Evolutionary conservation across 2,797 vertebrate genomes (phyloP), one percentile per base, ranked within the genome.

Genomic region (Harpagifer antarcticus): DNA sequence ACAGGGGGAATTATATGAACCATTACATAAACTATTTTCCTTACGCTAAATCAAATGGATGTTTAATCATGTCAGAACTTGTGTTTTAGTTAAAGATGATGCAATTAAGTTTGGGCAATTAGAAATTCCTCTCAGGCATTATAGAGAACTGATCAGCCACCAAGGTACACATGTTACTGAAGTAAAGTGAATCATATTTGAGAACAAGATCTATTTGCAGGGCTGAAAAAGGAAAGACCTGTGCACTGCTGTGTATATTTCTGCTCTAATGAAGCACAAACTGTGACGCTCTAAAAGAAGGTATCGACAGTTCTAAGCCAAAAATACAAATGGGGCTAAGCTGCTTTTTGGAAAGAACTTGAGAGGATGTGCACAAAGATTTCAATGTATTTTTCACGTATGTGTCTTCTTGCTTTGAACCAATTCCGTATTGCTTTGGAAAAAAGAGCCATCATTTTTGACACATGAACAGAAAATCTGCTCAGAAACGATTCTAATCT

Each of bases 21-120:
- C 76, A 78, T 75, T 81, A 82, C 45, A 74, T 72, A 86, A 83
- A 85, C 63, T 68, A 56, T 74, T 83, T 78, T 81, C 61, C 71
- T 79, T 74, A 70, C 73, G 66, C 64, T 71, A 78, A 91, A 90
- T 84, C 79, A 87, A 83, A 83, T 65, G 64, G 67, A 76, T 75
- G 79, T 86, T 90, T 82, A 78, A 84, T 91, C 57, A 80, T 53
- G 58, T 73, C 71, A 63, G 53, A 81, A 79, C 53, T 74, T 85
- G 68, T 84, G 33, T 76, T 70, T 47, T 71, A 49, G 71, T 87
- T 82, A 64, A 81, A 79, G 66, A 87, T 78, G 79, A 83, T 72
- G 64, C 64, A 88, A 89, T 88, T 80, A 84, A 73, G 76, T 86
- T 86, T 79, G 62, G 64, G 55, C 66, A 78, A 89, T 87, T 86